Evolutionary conservation across 2,113 vertebrate species (phyloP), one percentile per base, ranked within the genome.

Genomic region (Ornithorhynchus anatinus): DNA sequence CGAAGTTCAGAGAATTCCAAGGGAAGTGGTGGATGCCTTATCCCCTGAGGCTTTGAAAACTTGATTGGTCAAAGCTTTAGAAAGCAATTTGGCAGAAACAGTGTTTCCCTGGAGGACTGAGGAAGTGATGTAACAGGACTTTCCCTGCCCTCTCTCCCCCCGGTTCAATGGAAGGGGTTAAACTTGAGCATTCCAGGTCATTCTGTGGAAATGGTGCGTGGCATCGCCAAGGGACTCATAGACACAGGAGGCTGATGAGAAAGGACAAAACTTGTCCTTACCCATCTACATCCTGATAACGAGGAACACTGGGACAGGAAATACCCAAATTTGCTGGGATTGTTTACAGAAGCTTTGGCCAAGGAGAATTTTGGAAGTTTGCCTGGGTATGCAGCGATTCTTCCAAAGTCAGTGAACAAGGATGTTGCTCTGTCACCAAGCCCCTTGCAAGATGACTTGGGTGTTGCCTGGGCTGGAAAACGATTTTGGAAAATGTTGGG

Each of bases 31-130:
- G 68, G 44, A 59, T 68, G 69, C 6, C 53, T 59, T 85, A 59
- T n/a, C n/a, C 71, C 82, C 61, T 37, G 68, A 54, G 57, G 69
- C 45, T 65, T 76, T 57, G 78, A 71, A 83, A 86, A 76, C 69
- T 61, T 78, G 12, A 67, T 44, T 60, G 60, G 48, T 63, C 22
- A 64, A 85, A 75, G 35, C 22, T 19, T 38, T 69, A 48, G 33
- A 62, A 42, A 33, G 16, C 20, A 22, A 51, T 38, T 65, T 70
- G 35, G 45, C 56, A 59, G 40, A 56, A 44, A 74, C 48, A 79
- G 42, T 69, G 15, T 0, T 59, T 8, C 65, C 37, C 65, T n/a
- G 31, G 78, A 69, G 63, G 69, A 4, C 4, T 36, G n/a, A 59
- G 61, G 44, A 56, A 61, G 48, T 65, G 60, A 65, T 14, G 19